These are phyloP conservation scores for Calycopis cecrops DNA, from an alignment of 1,140 invertebrate genomes.

Conservation along the genomic window DNA sequence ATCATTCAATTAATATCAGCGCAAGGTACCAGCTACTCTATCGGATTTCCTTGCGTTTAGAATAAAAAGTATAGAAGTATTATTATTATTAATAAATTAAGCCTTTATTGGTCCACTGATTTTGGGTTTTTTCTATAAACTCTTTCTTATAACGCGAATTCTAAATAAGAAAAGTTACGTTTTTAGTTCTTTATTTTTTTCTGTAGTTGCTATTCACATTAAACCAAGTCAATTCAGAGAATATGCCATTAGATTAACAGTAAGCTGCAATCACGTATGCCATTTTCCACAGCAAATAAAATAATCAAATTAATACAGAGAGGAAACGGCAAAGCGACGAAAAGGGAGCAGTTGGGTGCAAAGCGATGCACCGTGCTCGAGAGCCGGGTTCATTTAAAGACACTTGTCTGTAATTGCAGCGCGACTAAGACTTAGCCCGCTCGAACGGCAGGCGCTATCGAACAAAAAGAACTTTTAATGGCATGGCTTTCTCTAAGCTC, in stretches of 20 bases:
- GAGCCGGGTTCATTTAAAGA: constrained; percentile 71
- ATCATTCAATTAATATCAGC: too few relatives aligned
- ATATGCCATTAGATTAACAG: neutral
- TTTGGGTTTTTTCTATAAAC: too few relatives aligned
- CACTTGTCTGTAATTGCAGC: constrained; percentile 72
- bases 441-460: constrained; percentile 50
- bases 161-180: too few relatives aligned
- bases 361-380: constrained; percentile 71
- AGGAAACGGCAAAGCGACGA: constrained; percentile 42
- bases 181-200: too few relatives aligned
- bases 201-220: too few relatives aligned
- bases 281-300: constrained; percentile 37
- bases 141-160: too few relatives aligned
- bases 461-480: constrained; percentile 71
- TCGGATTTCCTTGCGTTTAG: too few relatives aligned
- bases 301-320: constrained; percentile 55
- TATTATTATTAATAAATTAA: too few relatives aligned
- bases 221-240: neutral
- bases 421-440: constrained; percentile 62
- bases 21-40: too few relatives aligned
- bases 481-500: constrained; percentile 50
- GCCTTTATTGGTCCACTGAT: too few relatives aligned
- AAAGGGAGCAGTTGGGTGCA: constrained; percentile 58
- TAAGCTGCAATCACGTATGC: neutral
- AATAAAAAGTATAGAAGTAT: too few relatives aligned